Evolutionary conservation across 2,113 vertebrate species (phyloP).

Genomic region (Dasyornis broadbenti): DNA sequence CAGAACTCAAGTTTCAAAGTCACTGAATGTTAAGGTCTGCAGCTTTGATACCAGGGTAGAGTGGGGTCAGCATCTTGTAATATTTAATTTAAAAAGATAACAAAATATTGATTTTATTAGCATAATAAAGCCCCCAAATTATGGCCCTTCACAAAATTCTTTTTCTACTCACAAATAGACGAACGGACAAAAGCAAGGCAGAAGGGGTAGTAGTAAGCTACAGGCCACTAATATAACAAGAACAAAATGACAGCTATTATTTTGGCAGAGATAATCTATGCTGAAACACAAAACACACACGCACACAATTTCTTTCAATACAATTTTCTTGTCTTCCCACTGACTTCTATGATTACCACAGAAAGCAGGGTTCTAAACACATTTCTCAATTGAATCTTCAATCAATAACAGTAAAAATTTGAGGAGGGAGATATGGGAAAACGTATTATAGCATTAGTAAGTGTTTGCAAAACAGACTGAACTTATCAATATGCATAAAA

Average conservation of each 20-base stretch:
- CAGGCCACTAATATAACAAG: conserved; percentile 76
- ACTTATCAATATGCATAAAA: conserved; percentile 67
- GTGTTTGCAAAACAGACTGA: conserved; percentile 67
- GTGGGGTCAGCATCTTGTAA: conserved; percentile 45
- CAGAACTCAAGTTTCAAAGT: conserved; percentile 79
- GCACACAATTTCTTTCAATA: conserved; percentile 80
- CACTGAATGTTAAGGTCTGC: conserved; percentile 72
- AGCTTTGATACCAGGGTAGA: conserved; percentile 35
- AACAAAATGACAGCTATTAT: conserved; percentile 82
- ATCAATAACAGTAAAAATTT: conserved; percentile 79
- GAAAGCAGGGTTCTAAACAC: conserved; percentile 81
- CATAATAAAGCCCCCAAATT: conserved; percentile 63
- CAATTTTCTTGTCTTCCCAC: conserved; percentile 86
- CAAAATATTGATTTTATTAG: conserved; percentile 66
- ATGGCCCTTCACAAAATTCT: conserved; percentile 56
- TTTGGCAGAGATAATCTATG: conserved; percentile 84
- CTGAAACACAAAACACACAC: conserved; percentile 80
- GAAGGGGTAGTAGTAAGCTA: conserved; percentile 66
- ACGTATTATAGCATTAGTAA: conserved; percentile 72
- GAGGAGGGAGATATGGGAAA: conserved; percentile 67
- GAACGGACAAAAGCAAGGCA: conserved; percentile 65
- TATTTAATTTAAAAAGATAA: conserved; percentile 66
- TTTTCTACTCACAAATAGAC: conserved; percentile 48
- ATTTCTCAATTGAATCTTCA: conserved; percentile 80
- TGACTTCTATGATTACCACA: conserved; percentile 81